Evolutionary conservation across 2,797 vertebrate genomes (phyloP), one percentile per base, ranked within the genome.

Genomic region (Myotis planiceps): DNA sequence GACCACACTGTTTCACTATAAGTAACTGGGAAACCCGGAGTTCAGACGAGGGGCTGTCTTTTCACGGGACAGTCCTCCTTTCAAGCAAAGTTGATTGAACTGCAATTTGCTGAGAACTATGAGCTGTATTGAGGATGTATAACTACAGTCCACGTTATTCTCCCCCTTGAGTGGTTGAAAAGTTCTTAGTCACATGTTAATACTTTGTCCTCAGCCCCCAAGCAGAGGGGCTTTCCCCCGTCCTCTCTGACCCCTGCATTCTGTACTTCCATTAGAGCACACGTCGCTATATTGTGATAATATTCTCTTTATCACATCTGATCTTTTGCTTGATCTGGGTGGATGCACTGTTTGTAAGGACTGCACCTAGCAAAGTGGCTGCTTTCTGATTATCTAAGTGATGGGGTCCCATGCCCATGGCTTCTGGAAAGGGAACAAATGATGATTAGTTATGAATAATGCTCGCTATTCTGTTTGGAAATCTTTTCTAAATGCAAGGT

Each of bases 241-340:
- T 32, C 19, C 18, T 10, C 0, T 34, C 18, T 25, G 51, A 7
- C 34, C 19, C 0, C 4, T 2, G 7, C 1, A 2, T 4, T 45
- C 37, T 16, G 68, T 23, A 15, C 5, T 32, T 47, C 37, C 19
- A 0, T n/a, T 15, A 27, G 8, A 69, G 13, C 8, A 16, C 55
- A 13, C 0, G 0, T 15, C 5, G 13, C 51, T 69, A 19, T 19
- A 9, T 3, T 74, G 69, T 47, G 78, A 25, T 9, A 19, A 14
- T 42, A 14, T 58, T 58, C 47, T 27, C 19, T 69, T 21, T 23
- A 23, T 51, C 60, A 3, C 10, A 1, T 60, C 13, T 78, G 1
- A 69, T 68, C n/a, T 75, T 15, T 51, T 69, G 29, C 27, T 45
- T 42, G 2, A 63, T 32, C 63, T 49, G 53, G 23, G 65, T 12